Conservation (phyloP, 2,797 vertebrate species). For the Apodemus agrarius region DNA sequence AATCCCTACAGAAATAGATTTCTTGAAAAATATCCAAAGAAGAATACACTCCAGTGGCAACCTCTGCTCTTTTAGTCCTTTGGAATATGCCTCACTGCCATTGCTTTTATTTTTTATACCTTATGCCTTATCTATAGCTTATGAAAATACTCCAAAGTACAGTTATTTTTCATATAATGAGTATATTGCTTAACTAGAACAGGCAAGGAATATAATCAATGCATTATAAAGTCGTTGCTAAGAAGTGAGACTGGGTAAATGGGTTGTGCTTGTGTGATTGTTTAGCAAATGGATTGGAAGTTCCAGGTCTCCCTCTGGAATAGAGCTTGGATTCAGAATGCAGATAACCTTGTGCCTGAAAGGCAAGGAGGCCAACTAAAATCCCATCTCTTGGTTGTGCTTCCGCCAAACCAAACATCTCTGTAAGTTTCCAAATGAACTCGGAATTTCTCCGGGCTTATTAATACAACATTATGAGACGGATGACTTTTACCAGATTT, state of each 20-base stretch:
- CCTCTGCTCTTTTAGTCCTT: neutral
- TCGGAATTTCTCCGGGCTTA: neutral
- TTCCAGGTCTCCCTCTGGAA: neutral
- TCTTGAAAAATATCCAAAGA: neutral
- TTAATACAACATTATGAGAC: neutral
- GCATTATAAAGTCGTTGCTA: neutral
- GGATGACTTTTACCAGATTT: neutral
- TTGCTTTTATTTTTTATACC: neutral
- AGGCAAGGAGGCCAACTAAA: neutral
- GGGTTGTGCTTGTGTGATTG: neutral
- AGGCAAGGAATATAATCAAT: neutral
- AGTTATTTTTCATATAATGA: slow-evolving; percentile 14
- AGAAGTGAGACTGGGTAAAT: neutral
- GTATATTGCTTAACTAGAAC: neutral
- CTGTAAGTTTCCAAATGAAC: neutral
- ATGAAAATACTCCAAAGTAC: neutral
- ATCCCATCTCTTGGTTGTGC: neutral
- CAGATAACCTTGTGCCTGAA: neutral
- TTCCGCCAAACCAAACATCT: neutral
- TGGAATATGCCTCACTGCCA: neutral
- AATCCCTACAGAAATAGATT: neutral
- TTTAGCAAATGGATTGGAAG: neutral
- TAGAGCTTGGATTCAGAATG: neutral
- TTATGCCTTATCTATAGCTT: neutral
- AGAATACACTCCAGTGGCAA: neutral